Evolutionary conservation across 2,113 vertebrate genomes (phyloP), one percentile per base, ranked within the genome.

Genomic region (Trinectes maculatus): DNA sequence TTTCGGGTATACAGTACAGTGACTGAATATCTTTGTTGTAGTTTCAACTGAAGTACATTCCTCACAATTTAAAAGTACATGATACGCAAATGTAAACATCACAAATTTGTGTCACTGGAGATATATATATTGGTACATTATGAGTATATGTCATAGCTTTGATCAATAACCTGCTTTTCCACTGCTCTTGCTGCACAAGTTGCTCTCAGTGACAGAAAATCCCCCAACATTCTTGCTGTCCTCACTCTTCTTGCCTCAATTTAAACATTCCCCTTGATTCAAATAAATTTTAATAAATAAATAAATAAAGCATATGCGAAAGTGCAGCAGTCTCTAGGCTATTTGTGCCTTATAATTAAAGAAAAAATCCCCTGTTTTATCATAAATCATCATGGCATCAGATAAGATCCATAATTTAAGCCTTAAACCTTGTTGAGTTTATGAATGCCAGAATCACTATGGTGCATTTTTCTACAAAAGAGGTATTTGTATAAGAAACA

Each of bases 341-440:
- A 40, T 73, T 40, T 78, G 67, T 52, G 54, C 76, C 69, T 74
- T 66, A 63, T 76, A 79, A 83, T 83, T 79, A 85, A 71, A 81
- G 34, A 59, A 31, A n/a, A n/a, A n/a, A n/a, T n/a, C n/a, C n/a
- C n/a, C n/a, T n/a, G n/a, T n/a, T n/a, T n/a, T n/a, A n/a, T n/a
- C n/a, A n/a, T n/a, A n/a, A n/a, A n/a, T n/a, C n/a, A n/a, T n/a
- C n/a, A n/a, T n/a, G n/a, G n/a, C n/a, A n/a, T n/a, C n/a, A n/a
- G n/a, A n/a, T n/a, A n/a, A n/a, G n/a, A n/a, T n/a, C n/a, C n/a
- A n/a, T 16, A 8, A 53, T 26, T 13, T 15, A 15, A 49, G 25
- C n/a, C n/a, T n/a, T n/a, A n/a, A 10, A 15, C 12, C 24, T 24
- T 21, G 44, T 6, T 1, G 21, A 62, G 16, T n/a, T 24, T 43